These are phyloP conservation scores for Tokudaia tokunoshimensis DNA, from an alignment of 2,797 vertebrate genomes.

Conservation along the genomic window DNA sequence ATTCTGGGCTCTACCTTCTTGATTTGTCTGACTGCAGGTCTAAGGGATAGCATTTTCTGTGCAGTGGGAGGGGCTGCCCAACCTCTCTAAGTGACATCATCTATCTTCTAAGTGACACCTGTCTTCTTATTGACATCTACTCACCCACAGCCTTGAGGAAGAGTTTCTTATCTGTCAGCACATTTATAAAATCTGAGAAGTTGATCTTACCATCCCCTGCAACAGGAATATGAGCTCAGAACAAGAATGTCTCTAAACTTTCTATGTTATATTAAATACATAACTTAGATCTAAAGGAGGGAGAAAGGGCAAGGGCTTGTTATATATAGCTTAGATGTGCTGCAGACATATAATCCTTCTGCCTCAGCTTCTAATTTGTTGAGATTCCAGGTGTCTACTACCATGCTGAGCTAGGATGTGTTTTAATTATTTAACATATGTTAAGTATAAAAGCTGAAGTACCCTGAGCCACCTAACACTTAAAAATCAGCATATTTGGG, in stretches of 20 bases:
- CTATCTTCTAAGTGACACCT: not conserved
- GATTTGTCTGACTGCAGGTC: not conserved
- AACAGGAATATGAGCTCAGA: constrained; percentile 74
- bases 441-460: constrained; percentile 40
- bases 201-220: constrained; percentile 84
- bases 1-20: not conserved
- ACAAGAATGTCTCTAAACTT: not conserved
- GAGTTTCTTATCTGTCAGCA: constrained; percentile 78
- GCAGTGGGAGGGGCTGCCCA: not conserved
- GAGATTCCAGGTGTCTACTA: not conserved
- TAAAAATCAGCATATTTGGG: constrained; percentile 33
- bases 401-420: not conserved
- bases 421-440: constrained; percentile 29
- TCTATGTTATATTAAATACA: not conserved
- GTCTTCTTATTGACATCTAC: constrained; percentile 32
- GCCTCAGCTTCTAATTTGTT: not conserved
- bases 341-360: not conserved
- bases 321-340: not conserved
- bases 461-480: not conserved
- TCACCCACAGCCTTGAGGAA: constrained; percentile 83
- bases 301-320: not conserved
- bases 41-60: not conserved
- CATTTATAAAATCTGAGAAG: constrained; percentile 84
- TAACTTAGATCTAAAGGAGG: too few relatives aligned
- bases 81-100: not conserved